Evolutionary conservation across 2,113 vertebrate genomes (phyloP).

Genomic region (Gila orcuttii): DNA sequence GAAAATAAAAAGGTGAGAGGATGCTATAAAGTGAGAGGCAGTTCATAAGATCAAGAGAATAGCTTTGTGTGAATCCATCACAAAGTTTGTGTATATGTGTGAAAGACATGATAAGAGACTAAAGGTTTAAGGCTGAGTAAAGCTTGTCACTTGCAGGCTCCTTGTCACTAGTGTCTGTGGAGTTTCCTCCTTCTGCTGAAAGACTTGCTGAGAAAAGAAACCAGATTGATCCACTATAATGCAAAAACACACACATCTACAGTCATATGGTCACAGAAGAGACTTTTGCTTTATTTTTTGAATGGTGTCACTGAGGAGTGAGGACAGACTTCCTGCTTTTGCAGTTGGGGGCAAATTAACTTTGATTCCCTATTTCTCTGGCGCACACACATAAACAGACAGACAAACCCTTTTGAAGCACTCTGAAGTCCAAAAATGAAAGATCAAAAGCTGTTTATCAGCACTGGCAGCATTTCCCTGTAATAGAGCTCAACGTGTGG

Average conservation of each 20-base stretch:
- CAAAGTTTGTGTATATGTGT: conserved; percentile 16
- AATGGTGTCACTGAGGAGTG: conserved; percentile 29
- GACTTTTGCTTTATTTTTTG: conserved; percentile 26
- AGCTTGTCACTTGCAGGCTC: not conserved
- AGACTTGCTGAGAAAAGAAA: conserved; percentile 1
- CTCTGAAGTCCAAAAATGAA: conserved; percentile 54
- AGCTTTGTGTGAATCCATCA: not conserved
- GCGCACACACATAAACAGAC: not conserved
- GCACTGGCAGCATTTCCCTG: conserved; percentile 48
- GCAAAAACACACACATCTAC: not conserved
- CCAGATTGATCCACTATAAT: not conserved
- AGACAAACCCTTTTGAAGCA: conserved; percentile 35
- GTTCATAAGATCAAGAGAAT: not conserved
- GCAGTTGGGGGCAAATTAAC: conserved; percentile 31
- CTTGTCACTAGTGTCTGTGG: not conserved
- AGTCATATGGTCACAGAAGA: conserved; percentile 34
- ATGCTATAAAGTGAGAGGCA: not conserved
- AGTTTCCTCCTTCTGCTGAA: not conserved
- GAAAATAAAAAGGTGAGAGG: not conserved
- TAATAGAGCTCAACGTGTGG: conserved; percentile 40
- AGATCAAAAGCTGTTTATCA: conserved; percentile 59
- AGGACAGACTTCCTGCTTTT: conserved; percentile 9
- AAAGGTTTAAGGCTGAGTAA: conserved; percentile 30
- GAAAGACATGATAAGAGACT: not conserved
- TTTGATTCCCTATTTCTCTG: conserved; percentile 39